Evolutionary conservation across 2,888 invertebrate species (phyloP).

Genomic region (Rotaria macrura): DNA sequence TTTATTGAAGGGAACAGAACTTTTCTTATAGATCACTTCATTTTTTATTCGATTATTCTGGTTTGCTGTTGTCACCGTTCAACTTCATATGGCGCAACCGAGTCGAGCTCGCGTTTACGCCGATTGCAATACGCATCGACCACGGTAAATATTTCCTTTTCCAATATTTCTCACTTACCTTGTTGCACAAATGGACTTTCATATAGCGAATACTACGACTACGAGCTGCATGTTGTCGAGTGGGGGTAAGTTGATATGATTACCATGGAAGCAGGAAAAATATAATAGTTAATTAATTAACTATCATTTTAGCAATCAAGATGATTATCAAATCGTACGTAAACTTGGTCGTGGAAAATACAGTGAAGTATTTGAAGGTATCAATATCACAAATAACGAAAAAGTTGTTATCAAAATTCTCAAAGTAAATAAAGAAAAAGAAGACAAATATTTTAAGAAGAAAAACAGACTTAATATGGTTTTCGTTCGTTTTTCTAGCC

Average conservation of each 20-base stretch:
- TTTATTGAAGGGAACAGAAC: too few species aligned
- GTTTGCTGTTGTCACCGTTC: background rate
- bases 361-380: conserved; percentile 99
- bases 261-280: background rate
- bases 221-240: conserved; percentile 93
- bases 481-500: conserved; percentile 58
- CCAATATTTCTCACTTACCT: too few species aligned
- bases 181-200: too few species aligned
- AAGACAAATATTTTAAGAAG: too few species aligned
- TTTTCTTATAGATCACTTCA: background rate
- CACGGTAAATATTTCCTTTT: conserved; percentile 54
- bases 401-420: conserved; percentile 97
- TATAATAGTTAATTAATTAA: background rate
- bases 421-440: conserved; percentile 38
- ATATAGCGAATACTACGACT: conserved; percentile 85
- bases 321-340: conserved; percentile 94
- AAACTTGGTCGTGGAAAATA: conserved; percentile 98
- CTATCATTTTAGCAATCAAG: conserved; percentile 46
- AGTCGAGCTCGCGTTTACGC: conserved; percentile 89
- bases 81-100: conserved; percentile 48
- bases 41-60: background rate
- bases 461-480: too few species aligned
- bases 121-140: conserved; percentile 93
- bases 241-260: conserved; percentile 60
- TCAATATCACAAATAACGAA: conserved; percentile 92